phyloP scores from a whole-genome alignment of 2,113 vertebrate species.

The Ctenodactylus gundi region DNA sequence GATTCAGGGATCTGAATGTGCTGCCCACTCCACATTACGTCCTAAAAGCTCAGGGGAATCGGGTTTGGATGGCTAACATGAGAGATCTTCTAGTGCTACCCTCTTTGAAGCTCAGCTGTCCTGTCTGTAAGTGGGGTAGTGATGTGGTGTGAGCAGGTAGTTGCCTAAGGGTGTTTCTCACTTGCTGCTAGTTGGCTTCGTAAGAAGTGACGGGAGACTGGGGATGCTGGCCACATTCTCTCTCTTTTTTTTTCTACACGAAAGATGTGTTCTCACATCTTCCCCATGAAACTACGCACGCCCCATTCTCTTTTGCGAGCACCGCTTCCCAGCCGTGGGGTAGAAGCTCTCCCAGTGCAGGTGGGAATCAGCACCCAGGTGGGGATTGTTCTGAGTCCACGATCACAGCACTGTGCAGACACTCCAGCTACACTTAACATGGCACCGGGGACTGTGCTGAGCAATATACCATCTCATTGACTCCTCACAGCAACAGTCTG shows the following conservation, averaged over 20 bases:
- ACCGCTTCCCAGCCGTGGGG: neutral
- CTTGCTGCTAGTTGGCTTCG: neutral
- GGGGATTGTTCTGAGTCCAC: neutral
- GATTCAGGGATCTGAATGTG: neutral
- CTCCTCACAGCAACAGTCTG: neutral
- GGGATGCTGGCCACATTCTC: neutral
- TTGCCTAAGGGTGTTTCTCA: neutral
- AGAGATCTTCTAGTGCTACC: neutral
- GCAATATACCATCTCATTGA: neutral
- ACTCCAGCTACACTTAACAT: neutral
- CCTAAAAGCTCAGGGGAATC: neutral
- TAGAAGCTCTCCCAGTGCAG: neutral
- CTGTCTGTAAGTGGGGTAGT: neutral
- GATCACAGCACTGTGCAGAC: neutral
- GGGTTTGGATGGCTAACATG: neutral
- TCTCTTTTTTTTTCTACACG: neutral
- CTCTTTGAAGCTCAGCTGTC: neutral
- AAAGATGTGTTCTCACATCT: neutral
- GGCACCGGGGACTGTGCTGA: neutral
- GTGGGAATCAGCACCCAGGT: neutral
- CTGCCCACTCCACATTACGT: neutral
- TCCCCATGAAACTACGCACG: neutral
- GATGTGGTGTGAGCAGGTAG: neutral
- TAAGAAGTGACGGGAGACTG: neutral
- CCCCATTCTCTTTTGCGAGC: neutral